Percentiles rank a stretch among this genome's conserved stretches.
These are phyloP conservation scores for Drosophila pseudotalamancana DNA, from an alignment of 2,888 invertebrate genomes.

Conservation along the genomic window DNA sequence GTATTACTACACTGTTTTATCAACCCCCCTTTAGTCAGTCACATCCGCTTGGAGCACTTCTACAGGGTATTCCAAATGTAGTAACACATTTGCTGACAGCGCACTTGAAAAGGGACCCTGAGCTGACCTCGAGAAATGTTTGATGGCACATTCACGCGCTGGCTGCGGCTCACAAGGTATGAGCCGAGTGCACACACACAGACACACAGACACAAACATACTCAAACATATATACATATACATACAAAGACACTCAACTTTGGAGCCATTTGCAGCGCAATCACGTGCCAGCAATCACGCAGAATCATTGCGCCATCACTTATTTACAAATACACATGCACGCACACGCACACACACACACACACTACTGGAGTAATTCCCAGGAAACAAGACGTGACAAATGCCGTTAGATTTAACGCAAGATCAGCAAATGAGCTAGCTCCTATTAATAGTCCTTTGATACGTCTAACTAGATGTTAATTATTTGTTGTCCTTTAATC, in stretches of 20 bases:
- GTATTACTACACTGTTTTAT: too few relatives aligned
- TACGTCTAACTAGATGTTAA: slow-evolving; percentile 1
- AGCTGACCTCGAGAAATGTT: slow-evolving; percentile 24
- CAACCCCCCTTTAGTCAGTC: slow-evolving; percentile 7
- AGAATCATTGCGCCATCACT: slow-evolving; percentile 72
- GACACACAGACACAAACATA: background rate
- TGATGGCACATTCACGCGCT: slow-evolving; percentile 8
- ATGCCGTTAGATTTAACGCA: slow-evolving; percentile 22
- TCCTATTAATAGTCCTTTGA: slow-evolving; percentile 21
- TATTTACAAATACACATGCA: slow-evolving; percentile 50
- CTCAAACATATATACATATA: background rate
- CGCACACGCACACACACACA: background rate
- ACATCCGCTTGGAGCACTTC: background rate
- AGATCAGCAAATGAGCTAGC: slow-evolving; percentile 27
- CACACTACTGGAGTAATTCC: background rate
- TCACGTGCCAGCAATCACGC: slow-evolving; percentile 67
- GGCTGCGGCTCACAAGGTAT: background rate
- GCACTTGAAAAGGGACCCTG: slow-evolving; percentile 17
- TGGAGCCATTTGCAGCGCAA: slow-evolving; percentile 51
- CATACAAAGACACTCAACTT: slow-evolving; percentile 5
- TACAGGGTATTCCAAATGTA: too few relatives aligned
- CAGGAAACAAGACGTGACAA: slow-evolving; percentile 35
- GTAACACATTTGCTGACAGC: slow-evolving; percentile 18
- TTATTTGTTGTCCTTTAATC: background rate
- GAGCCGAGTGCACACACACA: background rate